Evolutionary conservation across 2,113 vertebrate genomes (phyloP).

Genomic region (Noctilio leporinus): DNA sequence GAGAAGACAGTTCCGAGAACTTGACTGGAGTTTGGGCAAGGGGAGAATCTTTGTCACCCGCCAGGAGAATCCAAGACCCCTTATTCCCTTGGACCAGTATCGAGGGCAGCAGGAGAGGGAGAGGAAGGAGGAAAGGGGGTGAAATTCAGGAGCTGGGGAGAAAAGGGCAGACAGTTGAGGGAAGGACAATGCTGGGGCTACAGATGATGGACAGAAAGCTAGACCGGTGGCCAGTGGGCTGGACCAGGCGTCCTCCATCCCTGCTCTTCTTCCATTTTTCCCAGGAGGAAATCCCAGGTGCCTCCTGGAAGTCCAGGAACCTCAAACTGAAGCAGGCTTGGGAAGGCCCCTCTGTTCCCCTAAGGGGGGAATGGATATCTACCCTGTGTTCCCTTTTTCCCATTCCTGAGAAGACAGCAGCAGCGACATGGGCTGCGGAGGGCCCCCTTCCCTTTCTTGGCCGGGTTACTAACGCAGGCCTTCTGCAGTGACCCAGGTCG

Average conservation of each 20-base stretch:
- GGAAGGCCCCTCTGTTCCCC: background rate
- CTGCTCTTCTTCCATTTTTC: too few species aligned
- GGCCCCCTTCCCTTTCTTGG: background rate
- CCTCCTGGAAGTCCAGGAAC: background rate
- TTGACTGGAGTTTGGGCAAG: background rate
- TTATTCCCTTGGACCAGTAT: background rate
- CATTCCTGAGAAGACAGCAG: background rate
- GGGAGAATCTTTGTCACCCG: background rate
- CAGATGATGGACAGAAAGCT: background rate
- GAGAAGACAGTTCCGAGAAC: background rate
- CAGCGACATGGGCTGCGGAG: background rate
- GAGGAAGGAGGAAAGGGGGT: rapidly evolving
- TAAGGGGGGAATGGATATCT: background rate
- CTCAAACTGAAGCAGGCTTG: background rate
- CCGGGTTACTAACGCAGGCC: background rate
- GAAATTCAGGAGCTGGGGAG: background rate
- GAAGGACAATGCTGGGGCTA: background rate
- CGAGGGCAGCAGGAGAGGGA: background rate
- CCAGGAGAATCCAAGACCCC: background rate
- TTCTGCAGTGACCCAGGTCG: background rate
- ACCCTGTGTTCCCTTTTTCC: background rate
- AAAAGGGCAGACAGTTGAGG: background rate
- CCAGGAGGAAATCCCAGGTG: background rate
- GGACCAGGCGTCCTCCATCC: background rate
- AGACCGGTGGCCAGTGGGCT: background rate